phyloP scores from a whole-genome alignment of 2,888 invertebrate species.

The Clivina fossor region DNA sequence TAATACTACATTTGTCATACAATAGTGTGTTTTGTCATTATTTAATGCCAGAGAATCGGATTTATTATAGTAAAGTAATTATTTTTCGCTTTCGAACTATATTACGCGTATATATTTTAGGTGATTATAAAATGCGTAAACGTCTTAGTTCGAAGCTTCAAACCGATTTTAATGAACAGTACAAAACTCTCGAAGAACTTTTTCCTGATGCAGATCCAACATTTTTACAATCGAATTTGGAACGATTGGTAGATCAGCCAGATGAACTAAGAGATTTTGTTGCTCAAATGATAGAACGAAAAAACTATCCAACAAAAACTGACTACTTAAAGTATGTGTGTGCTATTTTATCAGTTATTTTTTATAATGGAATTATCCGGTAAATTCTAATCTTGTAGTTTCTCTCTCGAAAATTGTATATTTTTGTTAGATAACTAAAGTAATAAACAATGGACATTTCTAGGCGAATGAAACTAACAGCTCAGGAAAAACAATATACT shows the following conservation, averaged over 20 bases:
- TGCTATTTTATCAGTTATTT: too few relatives aligned
- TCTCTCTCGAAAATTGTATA: too few relatives aligned
- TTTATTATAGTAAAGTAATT: too few relatives aligned
- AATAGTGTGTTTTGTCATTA: too few relatives aligned
- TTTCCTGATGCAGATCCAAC: constrained; percentile 50
- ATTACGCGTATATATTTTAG: constrained; percentile 32
- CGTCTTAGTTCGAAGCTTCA: constrained; percentile 30
- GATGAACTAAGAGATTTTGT: constrained; percentile 45
- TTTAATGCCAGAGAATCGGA: too few relatives aligned
- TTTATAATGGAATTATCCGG: too few relatives aligned
- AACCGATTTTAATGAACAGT: constrained; percentile 43
- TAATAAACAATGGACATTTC: too few relatives aligned
- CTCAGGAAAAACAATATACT: constrained; percentile 53
- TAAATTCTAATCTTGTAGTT: too few relatives aligned
- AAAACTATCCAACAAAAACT: constrained; percentile 49
- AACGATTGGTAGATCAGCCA: constrained; percentile 41
- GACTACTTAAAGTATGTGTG: constrained; percentile 50
- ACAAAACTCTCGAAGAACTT: constrained; percentile 45
- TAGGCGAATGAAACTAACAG: constrained; percentile 46
- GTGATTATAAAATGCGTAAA: constrained; percentile 44
- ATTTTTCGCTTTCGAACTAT: too few relatives aligned
- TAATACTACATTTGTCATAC: too few relatives aligned
- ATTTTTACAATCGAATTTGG: constrained; percentile 46
- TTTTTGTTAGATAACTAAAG: too few relatives aligned
- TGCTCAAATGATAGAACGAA: constrained; percentile 44